Evolutionary conservation across 2,113 vertebrate species (phyloP).

Genomic region (Passer montanus): DNA sequence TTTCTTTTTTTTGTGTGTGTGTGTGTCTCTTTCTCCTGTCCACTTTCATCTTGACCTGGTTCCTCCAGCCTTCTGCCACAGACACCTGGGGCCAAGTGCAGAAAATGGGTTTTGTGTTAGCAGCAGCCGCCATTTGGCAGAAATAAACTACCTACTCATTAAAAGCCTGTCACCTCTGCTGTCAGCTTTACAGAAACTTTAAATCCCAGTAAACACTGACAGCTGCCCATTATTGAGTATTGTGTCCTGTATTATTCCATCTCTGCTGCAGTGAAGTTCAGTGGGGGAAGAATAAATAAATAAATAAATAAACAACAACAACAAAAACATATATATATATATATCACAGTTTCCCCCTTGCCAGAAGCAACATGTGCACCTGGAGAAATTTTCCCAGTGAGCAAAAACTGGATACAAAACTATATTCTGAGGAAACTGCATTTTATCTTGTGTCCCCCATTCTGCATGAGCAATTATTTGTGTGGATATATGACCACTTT

Average conservation of each 20-base stretch:
- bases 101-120: not conserved
- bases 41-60: not conserved
- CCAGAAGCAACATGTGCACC: conserved; percentile 26
- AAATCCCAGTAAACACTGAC: conserved; percentile 24
- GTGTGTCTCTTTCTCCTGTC: not conserved
- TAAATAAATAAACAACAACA: no score
- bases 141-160: not conserved
- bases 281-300: not conserved
- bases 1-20: no score
- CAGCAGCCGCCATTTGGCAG: not conserved
- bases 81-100: not conserved
- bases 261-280: not conserved
- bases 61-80: not conserved
- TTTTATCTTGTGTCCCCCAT: conserved; percentile 1
- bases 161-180: conserved; percentile 28
- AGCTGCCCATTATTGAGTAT: not conserved
- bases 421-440: not conserved
- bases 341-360: not conserved
- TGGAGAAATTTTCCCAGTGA: conserved; percentile 20
- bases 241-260: not conserved
- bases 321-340: no score
- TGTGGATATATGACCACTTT: not conserved
- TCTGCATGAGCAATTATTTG: conserved; percentile 10
- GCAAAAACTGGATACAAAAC: not conserved
- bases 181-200: conserved; percentile 23